Evolutionary conservation across 2,113 vertebrate genomes (phyloP), one percentile per base, ranked within the genome.

Genomic region (Glaucidium brasilianum): DNA sequence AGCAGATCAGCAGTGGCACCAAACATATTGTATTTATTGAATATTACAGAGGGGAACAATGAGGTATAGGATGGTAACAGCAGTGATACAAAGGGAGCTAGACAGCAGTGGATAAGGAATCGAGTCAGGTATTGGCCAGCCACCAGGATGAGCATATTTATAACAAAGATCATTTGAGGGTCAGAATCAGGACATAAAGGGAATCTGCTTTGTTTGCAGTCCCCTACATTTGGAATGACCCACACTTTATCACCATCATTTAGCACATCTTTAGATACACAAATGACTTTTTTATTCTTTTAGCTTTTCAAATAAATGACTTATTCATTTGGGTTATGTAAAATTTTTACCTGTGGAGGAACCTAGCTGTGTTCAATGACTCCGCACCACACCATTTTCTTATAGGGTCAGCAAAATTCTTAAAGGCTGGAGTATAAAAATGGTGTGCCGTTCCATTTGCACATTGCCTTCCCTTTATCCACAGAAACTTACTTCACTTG

Each of bases 121-220:
- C 27, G 22, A 94, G 92, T 85, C 85, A 76, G 96, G 66, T 94
- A 85, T 66, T 96, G 94, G 96, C 90, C 93, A 85, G 96, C 71
- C 90, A 96, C 94, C 93, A 96, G 89, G 41, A 69, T 6, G 41
- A 94, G 81, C 71, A 9, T 96, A 95, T 95, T 97, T 95, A 93
- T 92, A 94, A 96, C 84, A 79, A 82, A 95, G 96, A 94, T 91
- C 89, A 88, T 96, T 88, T 97, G 66, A 90, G 71, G 93, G 95
- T 97, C 95, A 93, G 83, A 74, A 90, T 62, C 53, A 66, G 87
- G 83, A 82, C 55, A 62, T 47, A 89, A 72, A 72, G 26, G 50
- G n/a, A 96, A 66, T 73, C 71, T 95, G 93, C 93, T 94, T 94
- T 90, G 68, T 82, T 93, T 95, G 88, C 91, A 94, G 47, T 87